phyloP scores from a whole-genome alignment of 2,113 vertebrate genomes.

The Pantherophis guttatus region DNA sequence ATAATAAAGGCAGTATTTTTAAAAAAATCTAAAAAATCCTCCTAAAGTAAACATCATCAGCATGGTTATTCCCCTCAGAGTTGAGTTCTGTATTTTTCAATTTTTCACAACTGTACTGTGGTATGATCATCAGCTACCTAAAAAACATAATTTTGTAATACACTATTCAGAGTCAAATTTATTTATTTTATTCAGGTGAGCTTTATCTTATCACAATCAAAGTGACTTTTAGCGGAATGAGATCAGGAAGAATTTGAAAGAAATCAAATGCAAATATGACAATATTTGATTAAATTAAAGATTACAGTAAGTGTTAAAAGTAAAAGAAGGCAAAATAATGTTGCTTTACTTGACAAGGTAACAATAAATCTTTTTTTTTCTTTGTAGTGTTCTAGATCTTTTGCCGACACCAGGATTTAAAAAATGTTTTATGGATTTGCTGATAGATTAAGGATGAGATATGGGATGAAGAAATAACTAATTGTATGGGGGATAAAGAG shows the following conservation, averaged over 20 bases:
- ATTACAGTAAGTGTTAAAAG: not conserved
- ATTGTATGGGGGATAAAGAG: not conserved
- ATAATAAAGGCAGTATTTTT: not conserved
- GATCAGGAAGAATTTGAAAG: not conserved
- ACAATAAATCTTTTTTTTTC: not conserved
- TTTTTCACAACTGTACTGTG: not conserved
- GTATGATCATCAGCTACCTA: not conserved
- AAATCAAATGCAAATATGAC: not conserved
- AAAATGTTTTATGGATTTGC: not conserved
- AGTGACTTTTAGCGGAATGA: not conserved
- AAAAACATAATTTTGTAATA: not conserved
- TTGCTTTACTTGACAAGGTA: not conserved
- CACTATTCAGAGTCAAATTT: not conserved
- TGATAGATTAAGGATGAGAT: not conserved
- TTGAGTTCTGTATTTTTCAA: not conserved
- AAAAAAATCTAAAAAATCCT: not conserved
- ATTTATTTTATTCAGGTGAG: not conserved
- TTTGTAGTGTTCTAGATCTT: not conserved
- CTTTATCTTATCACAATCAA: not conserved
- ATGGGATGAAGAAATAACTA: not conserved
- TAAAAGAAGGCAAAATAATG: not conserved
- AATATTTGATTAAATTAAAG: not conserved
- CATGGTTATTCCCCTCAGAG: not conserved
- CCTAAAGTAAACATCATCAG: not conserved
- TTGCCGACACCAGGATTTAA: not conserved